Conservation (phyloP, 2,113 vertebrate species). For the Pavo muticus region DNA sequence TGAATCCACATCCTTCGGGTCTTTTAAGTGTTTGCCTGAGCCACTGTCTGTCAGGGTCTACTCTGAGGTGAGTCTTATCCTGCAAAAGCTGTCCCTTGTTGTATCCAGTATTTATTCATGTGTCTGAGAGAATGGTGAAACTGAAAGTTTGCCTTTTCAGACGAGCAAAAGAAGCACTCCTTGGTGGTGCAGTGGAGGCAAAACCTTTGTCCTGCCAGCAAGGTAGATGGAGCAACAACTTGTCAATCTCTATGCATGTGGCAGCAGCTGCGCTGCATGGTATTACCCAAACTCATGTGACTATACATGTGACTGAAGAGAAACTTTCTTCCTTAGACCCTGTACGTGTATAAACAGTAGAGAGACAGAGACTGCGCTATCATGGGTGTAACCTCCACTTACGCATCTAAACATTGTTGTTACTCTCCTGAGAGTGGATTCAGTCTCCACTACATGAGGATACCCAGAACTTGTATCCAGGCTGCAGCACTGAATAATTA, state of each 20-base stretch:
- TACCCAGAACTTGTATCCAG: not conserved
- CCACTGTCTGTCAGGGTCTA: too few relatives aligned
- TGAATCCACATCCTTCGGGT: not conserved
- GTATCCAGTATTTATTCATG: not conserved
- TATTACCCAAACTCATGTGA: not conserved
- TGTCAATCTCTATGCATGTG: fast-evolving
- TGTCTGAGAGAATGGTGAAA: not conserved
- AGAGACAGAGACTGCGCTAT: not conserved
- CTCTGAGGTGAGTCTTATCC: not conserved
- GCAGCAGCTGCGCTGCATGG: not conserved
- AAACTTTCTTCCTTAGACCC: not conserved
- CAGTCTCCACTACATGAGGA: fast-evolving
- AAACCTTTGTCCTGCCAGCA: not conserved
- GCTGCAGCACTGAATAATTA: not conserved
- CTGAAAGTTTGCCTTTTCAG: not conserved
- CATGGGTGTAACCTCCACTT: not conserved
- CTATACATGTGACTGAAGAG: not conserved
- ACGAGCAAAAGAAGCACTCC: not conserved
- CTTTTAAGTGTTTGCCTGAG: not conserved
- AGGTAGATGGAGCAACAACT: not conserved
- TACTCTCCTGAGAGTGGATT: not conserved
- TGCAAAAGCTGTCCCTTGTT: not conserved
- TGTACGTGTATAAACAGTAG: not conserved
- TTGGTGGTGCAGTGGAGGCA: not conserved
- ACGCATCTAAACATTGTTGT: not conserved